Evolutionary conservation across 2,113 vertebrate genomes (phyloP), one percentile per base, ranked within the genome.

Genomic region (Emydocephalus ijimae): DNA sequence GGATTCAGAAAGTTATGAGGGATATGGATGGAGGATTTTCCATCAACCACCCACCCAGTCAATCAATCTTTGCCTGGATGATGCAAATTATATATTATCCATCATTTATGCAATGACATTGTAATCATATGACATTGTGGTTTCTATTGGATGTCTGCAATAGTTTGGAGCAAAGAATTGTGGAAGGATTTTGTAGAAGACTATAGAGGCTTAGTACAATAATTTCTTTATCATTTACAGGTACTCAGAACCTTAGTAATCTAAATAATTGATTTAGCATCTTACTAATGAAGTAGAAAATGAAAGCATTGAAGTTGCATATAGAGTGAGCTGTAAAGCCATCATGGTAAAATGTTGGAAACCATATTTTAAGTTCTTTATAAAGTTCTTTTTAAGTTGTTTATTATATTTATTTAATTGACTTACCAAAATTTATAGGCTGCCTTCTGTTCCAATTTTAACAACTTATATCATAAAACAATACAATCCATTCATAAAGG

Each of bases 201-300:
- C 5, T 23, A 64, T 26, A n/a, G 3, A n/a, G 39, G 0, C 10
- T 52, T 5, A 55, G 55, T 21, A 56, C 0, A 0, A 24, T 39
- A 34, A 92, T 64, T 57, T 89, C 34, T 57, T 45, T 23, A 91
- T 85, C 89, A 24, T 92, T 89, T 48, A 55, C 3, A 0, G 1
- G 0, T 91, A 48, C 29, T 52, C 45, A 48, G 91, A 20, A 61
- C 1, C 56, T 87, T 48, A 34, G 45, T 64, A 92, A 88, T 69
- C 59, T 69, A 61, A 14, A 43, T 91, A 90, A 92, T 18, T 74
- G 8, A 54, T 29, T 88, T 59, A 94, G 20, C 34, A 55, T 45
- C 4, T 93, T 91, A 56, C 57, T 92, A 93, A 91, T n/a, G 93
- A 94, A 95, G 39, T 14, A 54, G 69, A 92, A 92, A 34, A 34